Conservation (phyloP, 2,797 vertebrate genomes). For the Ctenosaura bakeri region DNA sequence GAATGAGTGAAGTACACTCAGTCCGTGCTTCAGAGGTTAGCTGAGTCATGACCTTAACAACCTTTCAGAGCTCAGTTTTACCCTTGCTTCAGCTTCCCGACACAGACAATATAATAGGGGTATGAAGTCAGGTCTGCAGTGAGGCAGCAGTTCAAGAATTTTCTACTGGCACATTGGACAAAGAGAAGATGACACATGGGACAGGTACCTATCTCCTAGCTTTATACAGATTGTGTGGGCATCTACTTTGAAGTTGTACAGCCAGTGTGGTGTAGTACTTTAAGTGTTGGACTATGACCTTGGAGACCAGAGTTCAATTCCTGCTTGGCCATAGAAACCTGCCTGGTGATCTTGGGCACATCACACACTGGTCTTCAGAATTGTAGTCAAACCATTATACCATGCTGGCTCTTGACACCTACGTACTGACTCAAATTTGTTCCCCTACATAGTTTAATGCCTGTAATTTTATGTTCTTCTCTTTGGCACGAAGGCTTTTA, state of each 20-base stretch:
- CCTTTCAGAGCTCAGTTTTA: neutral
- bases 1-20: neutral
- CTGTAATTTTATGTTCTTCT: neutral
- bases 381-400: no score
- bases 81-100: neutral
- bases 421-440: neutral
- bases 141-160: neutral
- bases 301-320: no score
- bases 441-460: neutral
- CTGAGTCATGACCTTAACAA: neutral
- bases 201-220: no score
- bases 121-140: neutral
- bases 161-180: neutral
- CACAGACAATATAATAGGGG: neutral
- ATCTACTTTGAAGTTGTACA: no score
- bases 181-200: no score
- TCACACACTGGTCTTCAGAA: no score
- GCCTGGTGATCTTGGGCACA: no score
- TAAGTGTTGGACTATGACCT: no score
- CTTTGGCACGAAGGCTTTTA: neutral
- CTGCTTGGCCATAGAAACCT: no score
- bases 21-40: neutral
- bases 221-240: no score
- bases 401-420: no score
- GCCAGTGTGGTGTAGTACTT: no score